Evolutionary conservation across 1,140 invertebrate genomes (phyloP).

Genomic region (Drosophila chauvacae): DNA sequence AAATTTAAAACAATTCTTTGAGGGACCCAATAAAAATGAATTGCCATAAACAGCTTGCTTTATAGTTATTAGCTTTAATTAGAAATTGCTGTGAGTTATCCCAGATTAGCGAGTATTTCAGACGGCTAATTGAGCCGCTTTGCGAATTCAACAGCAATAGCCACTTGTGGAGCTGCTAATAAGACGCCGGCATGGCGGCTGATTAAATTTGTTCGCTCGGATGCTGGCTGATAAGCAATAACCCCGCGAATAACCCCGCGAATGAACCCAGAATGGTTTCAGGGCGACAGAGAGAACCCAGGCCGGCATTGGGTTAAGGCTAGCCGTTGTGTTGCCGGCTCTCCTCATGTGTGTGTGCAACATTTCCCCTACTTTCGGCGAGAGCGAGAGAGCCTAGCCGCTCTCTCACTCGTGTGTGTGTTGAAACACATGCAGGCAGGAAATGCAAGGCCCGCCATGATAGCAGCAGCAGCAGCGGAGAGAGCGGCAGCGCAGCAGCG

Average conservation of each 20-base stretch:
- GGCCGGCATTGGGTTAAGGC: slow-evolving; percentile 42
- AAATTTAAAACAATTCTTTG: neutral
- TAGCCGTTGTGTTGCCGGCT: slow-evolving; percentile 24
- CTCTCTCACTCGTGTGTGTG: slow-evolving; percentile 27
- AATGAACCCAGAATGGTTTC: slow-evolving; percentile 10
- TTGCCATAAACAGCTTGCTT: neutral
- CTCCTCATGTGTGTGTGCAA: slow-evolving; percentile 44
- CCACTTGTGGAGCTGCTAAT: slow-evolving; percentile 20
- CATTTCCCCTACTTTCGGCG: slow-evolving; percentile 62
- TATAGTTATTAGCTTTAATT: neutral
- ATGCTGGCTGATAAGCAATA: slow-evolving; percentile 18
- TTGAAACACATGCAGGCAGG: slow-evolving; percentile 48
- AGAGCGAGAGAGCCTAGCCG: slow-evolving; percentile 38
- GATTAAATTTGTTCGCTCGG: slow-evolving; percentile 20
- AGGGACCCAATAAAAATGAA: neutral
- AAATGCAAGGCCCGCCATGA: slow-evolving; percentile 40
- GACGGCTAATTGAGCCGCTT: slow-evolving; percentile 3
- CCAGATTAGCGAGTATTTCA: neutral
- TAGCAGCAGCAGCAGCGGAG: neutral
- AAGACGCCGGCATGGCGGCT: neutral
- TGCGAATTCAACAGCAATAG: slow-evolving; percentile 5
- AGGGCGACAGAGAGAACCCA: neutral
- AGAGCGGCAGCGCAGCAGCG: slow-evolving; percentile 31
- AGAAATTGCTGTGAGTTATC: neutral
- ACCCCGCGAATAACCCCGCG: slow-evolving; percentile 17